Evolutionary conservation across 2,888 invertebrate genomes (phyloP), one percentile per base, ranked within the genome.

Genomic region (Drosophila helvetica): DNA sequence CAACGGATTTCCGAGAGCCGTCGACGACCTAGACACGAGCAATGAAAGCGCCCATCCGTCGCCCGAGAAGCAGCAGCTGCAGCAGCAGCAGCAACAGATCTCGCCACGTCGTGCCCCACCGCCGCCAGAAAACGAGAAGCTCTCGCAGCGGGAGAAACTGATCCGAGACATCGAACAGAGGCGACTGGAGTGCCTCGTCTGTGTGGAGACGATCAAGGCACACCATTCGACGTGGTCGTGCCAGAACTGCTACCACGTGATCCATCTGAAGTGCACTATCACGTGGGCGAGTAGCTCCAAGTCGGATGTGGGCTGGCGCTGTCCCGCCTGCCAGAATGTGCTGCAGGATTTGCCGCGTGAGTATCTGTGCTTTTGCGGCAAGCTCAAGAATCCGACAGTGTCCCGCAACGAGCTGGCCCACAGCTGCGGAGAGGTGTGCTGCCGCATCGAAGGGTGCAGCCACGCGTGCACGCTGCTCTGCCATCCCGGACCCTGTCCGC

Each of bases 401-500:
- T 95, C 95, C 90, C 95, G 96, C 2, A 94, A 94, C 48, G 95
- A 95, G 65, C 94, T 95, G 10, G 97, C 99, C 0, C 99, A 99
- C 92, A 96, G 96, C 27, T 99, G 99, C 91, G 98, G 98, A 0
- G 95, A 96, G 77, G 93, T 95, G 0, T 99, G 99, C 90, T 92
- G 93, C n/a, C 92, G 93, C 85, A 84, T 93, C 76, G 90, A 94
- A 90, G 80, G 92, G 67, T 94, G 94, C 89, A 91, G 93, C 1
- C 95, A 95, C 88, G 94, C 94, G 0, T 98, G 98, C 91, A 95
- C 94, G 12, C 92, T 98, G 79, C 93, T 96, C 0, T 98, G 98
- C 90, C 98, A 99, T 91, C 98, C 98, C 0, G 99, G 99, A 0
- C 98, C 98, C 0, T 99, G 99, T 92, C 98, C 98, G 2, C 95